Base-by-base conservation (phyloP, 2,113 vertebrate species). In the Ctenomys sociabilis region DNA sequence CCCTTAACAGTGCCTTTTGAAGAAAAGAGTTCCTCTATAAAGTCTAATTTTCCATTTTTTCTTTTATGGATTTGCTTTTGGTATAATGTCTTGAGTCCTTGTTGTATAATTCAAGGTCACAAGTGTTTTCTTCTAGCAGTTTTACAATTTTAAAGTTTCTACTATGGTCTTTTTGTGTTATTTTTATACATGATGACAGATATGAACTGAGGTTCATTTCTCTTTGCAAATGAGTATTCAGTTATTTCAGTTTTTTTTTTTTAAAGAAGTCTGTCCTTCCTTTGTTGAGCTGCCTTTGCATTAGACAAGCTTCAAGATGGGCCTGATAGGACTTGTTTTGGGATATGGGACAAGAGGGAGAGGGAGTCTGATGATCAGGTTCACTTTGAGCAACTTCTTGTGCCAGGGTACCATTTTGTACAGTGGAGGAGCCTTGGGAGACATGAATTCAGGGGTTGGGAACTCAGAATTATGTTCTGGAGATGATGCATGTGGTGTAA, bases 121-220 rank as follows among this genome's bases (percentile, higher is more conserved):
- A 75, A 40, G 30, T 59, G 26, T 70, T 86, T 85, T 77, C 54
- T 22, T 26, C 26, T 57, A 14, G 40, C 73, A 32, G 30, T 86
- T 93, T 85, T 28, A 49, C 54, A 40, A 64, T 72, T 92, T 88
- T 73, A 94, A 81, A 28, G 94, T 85, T 95, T 83, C 80, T 90
- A 21, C 28, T 94, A 0, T 40, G 37, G 73, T 63, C n/a, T 22
- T 93, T 90, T 80, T 54, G 17, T 73, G 28, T 30, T 72, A 8
- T 80, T 92, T 87, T 95, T 73, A 28, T 72, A 52, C 49, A 12
- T 45, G 13, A 17, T 57, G 57, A 78, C 16, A 72, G 11, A 43
- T 82, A 22, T 49, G n/a, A 24, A 64, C 70, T 91, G 61, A 93
- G 7, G 37, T 88, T 84, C 7, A 26, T 81, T 35, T 3, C 70